phyloP scores from a whole-genome alignment of 1,140 invertebrate genomes.

The Penaeus vannamei region DNA sequence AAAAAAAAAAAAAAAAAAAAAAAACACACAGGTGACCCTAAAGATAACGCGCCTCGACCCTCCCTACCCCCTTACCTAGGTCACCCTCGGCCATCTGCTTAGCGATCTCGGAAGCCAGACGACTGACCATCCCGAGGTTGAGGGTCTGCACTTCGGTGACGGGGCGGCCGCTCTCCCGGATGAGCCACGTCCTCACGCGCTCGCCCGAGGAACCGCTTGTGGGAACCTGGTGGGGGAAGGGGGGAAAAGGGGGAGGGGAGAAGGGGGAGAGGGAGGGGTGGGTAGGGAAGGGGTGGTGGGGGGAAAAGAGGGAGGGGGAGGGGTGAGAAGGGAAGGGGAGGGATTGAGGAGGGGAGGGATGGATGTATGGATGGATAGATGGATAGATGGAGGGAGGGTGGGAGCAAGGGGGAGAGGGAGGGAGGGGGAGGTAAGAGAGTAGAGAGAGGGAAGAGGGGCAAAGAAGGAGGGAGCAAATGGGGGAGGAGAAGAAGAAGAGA shows the following conservation, averaged over 20 bases:
- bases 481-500: background rate
- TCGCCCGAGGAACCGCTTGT: background rate
- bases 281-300: background rate
- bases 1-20: no score
- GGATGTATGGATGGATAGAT: no score
- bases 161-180: conserved; percentile 5
- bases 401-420: background rate
- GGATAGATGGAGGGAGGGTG: no score
- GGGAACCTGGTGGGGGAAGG: background rate
- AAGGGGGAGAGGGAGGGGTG: no score
- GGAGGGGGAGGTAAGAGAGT: background rate
- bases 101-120: conserved; percentile 56
- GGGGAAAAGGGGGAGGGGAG: background rate
- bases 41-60: no score
- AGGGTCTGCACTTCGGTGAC: conserved; percentile 53
- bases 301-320: background rate
- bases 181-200: conserved; percentile 24
- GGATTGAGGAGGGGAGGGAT: background rate
- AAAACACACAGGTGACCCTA: no score
- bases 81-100: conserved; percentile 50
- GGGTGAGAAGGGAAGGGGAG: background rate
- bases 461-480: background rate
- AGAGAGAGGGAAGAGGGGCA: background rate
- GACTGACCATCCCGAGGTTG: conserved; percentile 46
- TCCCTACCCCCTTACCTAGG: background rate